phyloP scores from a whole-genome alignment of 2,888 invertebrate species.

The Oxytorus armatus region DNA sequence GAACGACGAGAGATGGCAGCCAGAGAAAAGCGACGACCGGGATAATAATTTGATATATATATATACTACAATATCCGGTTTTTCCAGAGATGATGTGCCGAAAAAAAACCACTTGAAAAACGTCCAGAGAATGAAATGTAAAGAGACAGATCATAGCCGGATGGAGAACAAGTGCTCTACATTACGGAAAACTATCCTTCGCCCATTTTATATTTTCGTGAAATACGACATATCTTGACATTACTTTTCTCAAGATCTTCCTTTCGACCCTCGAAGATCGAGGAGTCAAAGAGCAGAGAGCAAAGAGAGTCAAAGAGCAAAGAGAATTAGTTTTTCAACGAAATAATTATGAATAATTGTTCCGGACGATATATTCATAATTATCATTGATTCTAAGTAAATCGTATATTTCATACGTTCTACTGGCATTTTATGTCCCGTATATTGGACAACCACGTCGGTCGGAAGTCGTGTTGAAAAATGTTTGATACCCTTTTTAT shows the following conservation, averaged over 20 bases:
- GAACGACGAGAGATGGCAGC: conserved; percentile 37
- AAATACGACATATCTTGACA: neutral
- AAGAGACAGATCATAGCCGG: neutral
- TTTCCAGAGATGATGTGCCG: conserved; percentile 39
- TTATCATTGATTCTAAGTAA: too few relatives aligned
- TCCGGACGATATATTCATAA: too few relatives aligned
- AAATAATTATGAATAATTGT: too few relatives aligned
- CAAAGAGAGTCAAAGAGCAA: too few relatives aligned
- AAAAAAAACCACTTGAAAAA: conserved; percentile 40
- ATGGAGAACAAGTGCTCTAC: neutral
- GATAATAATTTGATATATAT: conserved; percentile 26
- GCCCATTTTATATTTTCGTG: neutral
- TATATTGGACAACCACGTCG: too few relatives aligned
- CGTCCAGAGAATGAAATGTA: conserved; percentile 19
- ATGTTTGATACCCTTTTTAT: too few relatives aligned
- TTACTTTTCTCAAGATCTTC: neutral
- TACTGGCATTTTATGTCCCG: too few relatives aligned
- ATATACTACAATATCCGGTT: conserved; percentile 49
- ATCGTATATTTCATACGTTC: too few relatives aligned
- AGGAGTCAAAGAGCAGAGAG: too few relatives aligned
- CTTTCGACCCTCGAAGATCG: too few relatives aligned
- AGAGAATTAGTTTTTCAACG: too few relatives aligned
- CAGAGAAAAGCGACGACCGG: conserved; percentile 52
- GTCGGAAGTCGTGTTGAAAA: too few relatives aligned
- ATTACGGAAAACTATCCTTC: neutral